Evolutionary conservation across 2,888 invertebrate species (phyloP).

Genomic region (Oscheius sp.): DNA sequence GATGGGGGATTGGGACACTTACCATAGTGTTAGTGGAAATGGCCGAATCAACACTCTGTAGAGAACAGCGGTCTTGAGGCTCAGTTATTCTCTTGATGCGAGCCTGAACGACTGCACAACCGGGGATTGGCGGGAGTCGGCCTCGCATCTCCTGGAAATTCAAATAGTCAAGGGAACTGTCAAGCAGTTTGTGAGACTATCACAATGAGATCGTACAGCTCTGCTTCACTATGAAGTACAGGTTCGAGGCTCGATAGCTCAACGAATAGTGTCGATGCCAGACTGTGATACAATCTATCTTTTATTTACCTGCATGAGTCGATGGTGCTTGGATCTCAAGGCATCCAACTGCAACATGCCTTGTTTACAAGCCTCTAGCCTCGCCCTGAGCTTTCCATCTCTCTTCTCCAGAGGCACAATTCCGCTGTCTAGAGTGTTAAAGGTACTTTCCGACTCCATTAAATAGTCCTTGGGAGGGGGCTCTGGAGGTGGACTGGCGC

Average conservation of each 20-base stretch:
- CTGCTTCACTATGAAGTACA: no score
- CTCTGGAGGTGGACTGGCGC: slow-evolving; percentile 44
- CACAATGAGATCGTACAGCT: background rate
- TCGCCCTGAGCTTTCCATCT: slow-evolving; percentile 47
- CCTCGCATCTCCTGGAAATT: slow-evolving; percentile 50
- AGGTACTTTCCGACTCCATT: background rate
- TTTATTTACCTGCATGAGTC: slow-evolving; percentile 45
- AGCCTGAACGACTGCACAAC: slow-evolving; percentile 49
- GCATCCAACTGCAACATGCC: slow-evolving; percentile 56
- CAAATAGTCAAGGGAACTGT: background rate
- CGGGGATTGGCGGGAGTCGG: slow-evolving; percentile 52
- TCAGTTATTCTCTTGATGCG: slow-evolving; percentile 44
- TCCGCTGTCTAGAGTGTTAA: background rate
- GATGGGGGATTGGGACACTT: slow-evolving; percentile 6
- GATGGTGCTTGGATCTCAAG: slow-evolving; percentile 48
- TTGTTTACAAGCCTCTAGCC: slow-evolving; percentile 55
- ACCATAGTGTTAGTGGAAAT: slow-evolving; percentile 32
- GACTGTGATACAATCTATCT: no score
- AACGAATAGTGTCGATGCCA: no score
- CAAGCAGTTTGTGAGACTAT: background rate
- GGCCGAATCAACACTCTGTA: slow-evolving; percentile 53
- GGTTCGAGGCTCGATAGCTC: no score
- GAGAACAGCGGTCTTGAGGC: slow-evolving; percentile 47
- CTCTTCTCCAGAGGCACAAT: background rate
- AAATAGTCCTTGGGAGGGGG: slow-evolving; percentile 42